Percentiles rank a stretch among this genome's conserved stretches.
Evolutionary conservation across 2,888 invertebrate genomes (phyloP).

Genomic region (Epsilonema sp.): DNA sequence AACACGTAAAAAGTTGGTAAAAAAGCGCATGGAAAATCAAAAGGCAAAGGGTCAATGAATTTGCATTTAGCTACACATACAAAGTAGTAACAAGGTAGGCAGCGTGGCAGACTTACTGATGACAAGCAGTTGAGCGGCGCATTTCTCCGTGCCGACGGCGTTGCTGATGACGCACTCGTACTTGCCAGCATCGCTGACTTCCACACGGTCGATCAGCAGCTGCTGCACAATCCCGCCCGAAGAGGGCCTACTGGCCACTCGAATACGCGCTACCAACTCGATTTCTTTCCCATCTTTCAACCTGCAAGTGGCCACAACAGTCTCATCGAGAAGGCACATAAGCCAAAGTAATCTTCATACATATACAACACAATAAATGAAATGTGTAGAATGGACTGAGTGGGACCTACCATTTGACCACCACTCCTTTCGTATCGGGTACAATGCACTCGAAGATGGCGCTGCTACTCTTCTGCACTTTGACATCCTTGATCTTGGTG

Average conservation of each 20-base stretch:
- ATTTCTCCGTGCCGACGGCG: slow-evolving; percentile 9
- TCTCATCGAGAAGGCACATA: neutral
- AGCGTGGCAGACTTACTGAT: no score
- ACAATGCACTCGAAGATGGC: slow-evolving; percentile 29
- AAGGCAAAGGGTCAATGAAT: no score
- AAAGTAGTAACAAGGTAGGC: no score
- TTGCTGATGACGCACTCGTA: slow-evolving; percentile 52
- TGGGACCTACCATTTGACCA: slow-evolving; percentile 2
- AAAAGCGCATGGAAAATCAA: no score
- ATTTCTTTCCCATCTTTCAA: slow-evolving; percentile 49
- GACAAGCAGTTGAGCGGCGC: slow-evolving; percentile 10
- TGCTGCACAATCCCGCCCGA: slow-evolving; percentile 17
- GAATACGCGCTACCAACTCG: slow-evolving; percentile 26
- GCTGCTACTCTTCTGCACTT: slow-evolving; percentile 21
- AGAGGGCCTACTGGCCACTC: slow-evolving; percentile 22
- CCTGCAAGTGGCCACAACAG: slow-evolving; percentile 32
- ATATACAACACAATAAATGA: no score
- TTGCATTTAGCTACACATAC: no score
- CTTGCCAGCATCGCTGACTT: slow-evolving; percentile 50
- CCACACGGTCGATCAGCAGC: slow-evolving; percentile 49
- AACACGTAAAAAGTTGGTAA: no score
- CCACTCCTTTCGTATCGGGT: slow-evolving; percentile 24
- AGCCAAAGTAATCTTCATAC: no score
- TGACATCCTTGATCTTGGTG: slow-evolving; percentile 26
- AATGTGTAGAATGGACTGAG: no score